These are phyloP conservation scores for Schizopygopsis malacanthus DNA, from an alignment of 2,797 vertebrate genomes.

Conservation along the genomic window DNA sequence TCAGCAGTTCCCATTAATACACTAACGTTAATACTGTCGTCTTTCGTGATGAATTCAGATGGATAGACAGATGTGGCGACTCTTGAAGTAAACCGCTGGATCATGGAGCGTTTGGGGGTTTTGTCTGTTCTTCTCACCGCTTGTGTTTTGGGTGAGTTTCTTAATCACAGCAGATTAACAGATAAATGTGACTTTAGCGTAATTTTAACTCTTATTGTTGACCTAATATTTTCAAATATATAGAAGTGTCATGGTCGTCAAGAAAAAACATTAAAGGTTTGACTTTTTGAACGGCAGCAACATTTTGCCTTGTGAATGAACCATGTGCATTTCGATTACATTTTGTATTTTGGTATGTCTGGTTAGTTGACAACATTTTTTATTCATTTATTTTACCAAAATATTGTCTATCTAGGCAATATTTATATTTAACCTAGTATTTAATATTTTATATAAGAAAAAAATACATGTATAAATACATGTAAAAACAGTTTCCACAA, in stretches of 20 bases:
- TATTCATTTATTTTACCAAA: neutral
- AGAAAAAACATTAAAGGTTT: neutral
- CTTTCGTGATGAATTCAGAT: constrained; percentile 29
- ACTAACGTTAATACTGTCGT: neutral
- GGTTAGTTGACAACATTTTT: neutral
- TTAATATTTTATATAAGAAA: neutral
- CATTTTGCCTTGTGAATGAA: neutral
- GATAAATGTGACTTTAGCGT: neutral
- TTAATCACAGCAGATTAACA: neutral
- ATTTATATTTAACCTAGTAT: neutral
- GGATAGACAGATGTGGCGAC: constrained; percentile 58
- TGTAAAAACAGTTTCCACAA: neutral
- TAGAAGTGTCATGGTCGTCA: neutral
- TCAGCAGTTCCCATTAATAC: neutral
- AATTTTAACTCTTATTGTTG: neutral
- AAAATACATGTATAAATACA: no score
- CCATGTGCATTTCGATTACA: neutral
- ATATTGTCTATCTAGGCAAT: neutral
- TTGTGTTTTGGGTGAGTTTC: constrained; percentile 72
- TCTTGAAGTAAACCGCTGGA: constrained; percentile 47
- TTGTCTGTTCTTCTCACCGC: constrained; percentile 64
- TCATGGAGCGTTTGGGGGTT: constrained; percentile 58
- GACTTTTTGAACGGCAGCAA: neutral
- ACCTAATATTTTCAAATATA: neutral
- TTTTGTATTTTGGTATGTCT: neutral